A percentile compares a stretch with the other conserved stretches of the same genome.
phyloP scores from a whole-genome alignment of 37 sponge, comb jelly and placozoan species.

The Hormiphora californensis region DNA sequence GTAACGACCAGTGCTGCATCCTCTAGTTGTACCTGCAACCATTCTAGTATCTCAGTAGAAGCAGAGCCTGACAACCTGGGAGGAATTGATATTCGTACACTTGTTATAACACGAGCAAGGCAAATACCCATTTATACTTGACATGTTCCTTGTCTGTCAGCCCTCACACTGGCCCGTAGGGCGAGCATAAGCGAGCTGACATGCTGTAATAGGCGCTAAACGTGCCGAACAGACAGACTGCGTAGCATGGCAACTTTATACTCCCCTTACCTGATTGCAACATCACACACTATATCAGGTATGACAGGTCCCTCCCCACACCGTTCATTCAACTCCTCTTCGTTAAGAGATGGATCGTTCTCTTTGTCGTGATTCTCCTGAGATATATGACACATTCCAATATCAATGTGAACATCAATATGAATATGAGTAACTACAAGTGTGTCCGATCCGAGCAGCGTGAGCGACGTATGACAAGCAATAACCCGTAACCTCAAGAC shows the following conservation, averaged over 20 bases:
- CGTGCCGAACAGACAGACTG: too few relatives aligned
- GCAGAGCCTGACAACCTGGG: background rate
- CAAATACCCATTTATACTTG: too few relatives aligned
- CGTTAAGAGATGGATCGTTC: background rate
- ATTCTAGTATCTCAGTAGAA: background rate
- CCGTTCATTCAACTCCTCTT: background rate
- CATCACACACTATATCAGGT: background rate
- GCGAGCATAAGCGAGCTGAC: too few relatives aligned
- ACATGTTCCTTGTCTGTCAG: too few relatives aligned
- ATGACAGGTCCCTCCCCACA: background rate
- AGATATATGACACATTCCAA: background rate
- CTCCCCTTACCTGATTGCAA: background rate
- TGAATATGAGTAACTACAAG: background rate
- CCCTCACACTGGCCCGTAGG: too few relatives aligned
- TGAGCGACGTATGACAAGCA: too few relatives aligned
- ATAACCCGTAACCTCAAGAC: too few relatives aligned
- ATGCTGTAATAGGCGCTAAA: too few relatives aligned
- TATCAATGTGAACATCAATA: background rate
- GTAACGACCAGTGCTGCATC: background rate
- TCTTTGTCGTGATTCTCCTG: constrained; percentile 4
- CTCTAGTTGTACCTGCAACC: background rate
- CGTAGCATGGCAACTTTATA: background rate
- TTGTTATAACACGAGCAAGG: too few relatives aligned
- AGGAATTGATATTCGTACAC: too few relatives aligned
- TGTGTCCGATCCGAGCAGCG: too few relatives aligned